phyloP scores from a whole-genome alignment of 1,140 invertebrate species.

The Pogonomyrmex californicus region DNA sequence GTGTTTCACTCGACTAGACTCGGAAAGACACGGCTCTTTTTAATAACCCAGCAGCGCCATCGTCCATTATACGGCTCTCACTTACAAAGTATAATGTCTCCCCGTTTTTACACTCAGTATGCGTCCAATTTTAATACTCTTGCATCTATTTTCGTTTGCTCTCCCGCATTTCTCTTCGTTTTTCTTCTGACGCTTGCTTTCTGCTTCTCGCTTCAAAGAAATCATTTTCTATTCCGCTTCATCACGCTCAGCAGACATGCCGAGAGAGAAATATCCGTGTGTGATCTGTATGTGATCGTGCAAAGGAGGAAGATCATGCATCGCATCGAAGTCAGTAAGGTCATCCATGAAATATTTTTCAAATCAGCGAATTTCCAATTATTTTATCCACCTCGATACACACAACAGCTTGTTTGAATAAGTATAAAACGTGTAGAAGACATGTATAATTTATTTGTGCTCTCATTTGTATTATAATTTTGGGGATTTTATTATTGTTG shows the following conservation, averaged over 20 bases:
- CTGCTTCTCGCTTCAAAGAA: constrained; percentile 54
- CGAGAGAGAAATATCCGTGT: constrained; percentile 50
- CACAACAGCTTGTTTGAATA: not conserved
- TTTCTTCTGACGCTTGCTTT: constrained; percentile 40
- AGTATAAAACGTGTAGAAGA: not conserved
- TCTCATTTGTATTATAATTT: not conserved
- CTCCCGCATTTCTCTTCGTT: constrained; percentile 39
- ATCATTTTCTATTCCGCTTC: constrained; percentile 61
- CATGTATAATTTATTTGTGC: not conserved
- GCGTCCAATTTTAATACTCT: constrained; percentile 75
- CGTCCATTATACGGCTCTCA: constrained; percentile 72
- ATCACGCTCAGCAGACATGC: constrained; percentile 43
- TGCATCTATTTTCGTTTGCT: constrained; percentile 58
- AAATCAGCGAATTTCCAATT: not conserved
- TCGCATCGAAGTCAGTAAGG: constrained; percentile 49
- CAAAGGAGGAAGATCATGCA: constrained; percentile 32
- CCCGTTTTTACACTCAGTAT: constrained; percentile 73
- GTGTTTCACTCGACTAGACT: constrained; percentile 49
- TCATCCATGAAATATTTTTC: constrained; percentile 30
- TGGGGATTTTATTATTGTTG: not conserved
- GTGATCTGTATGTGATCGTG: constrained; percentile 25
- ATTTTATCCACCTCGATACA: not conserved
- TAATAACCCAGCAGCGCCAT: constrained; percentile 71
- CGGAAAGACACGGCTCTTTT: constrained; percentile 59
- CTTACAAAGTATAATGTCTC: constrained; percentile 76